phyloP scores from a whole-genome alignment of 2,797 vertebrate genomes.

The Gouania willdenowi region DNA sequence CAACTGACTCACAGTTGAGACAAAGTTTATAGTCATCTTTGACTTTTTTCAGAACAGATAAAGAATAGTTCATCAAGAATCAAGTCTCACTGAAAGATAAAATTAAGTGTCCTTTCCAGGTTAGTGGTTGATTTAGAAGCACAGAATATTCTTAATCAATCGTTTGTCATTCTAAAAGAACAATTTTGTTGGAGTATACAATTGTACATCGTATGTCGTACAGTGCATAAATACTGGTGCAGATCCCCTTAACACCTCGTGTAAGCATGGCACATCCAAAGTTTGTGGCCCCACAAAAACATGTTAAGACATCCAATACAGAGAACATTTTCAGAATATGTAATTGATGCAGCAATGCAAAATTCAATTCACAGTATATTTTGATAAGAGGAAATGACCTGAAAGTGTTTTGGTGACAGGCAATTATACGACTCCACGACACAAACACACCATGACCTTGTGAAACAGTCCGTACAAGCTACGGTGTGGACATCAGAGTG shows the following conservation, averaged over 20 bases:
- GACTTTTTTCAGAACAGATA: neutral
- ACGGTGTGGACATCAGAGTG: constrained; percentile 45
- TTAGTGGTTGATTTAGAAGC: neutral
- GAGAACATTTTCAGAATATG: no score
- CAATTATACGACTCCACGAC: constrained; percentile 26
- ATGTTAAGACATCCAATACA: no score
- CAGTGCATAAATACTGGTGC: no score
- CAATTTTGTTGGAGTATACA: no score
- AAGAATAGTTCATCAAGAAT: neutral
- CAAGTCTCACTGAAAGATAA: neutral
- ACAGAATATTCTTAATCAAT: neutral
- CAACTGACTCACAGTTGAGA: neutral
- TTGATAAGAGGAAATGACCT: constrained; percentile 6
- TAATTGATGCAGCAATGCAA: no score
- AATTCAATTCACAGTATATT: no score
- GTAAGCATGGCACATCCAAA: no score
- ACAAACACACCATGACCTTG: constrained; percentile 47
- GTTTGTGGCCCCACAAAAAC: no score
- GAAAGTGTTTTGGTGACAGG: constrained; percentile 17
- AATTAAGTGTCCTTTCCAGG: neutral
- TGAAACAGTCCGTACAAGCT: constrained; percentile 39
- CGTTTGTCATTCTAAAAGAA: no score
- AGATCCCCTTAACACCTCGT: no score
- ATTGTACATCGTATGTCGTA: no score
- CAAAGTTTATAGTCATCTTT: neutral